Evolutionary conservation across 2,888 invertebrate species (phyloP).

Genomic region (Eupeodes latifasciatus): DNA sequence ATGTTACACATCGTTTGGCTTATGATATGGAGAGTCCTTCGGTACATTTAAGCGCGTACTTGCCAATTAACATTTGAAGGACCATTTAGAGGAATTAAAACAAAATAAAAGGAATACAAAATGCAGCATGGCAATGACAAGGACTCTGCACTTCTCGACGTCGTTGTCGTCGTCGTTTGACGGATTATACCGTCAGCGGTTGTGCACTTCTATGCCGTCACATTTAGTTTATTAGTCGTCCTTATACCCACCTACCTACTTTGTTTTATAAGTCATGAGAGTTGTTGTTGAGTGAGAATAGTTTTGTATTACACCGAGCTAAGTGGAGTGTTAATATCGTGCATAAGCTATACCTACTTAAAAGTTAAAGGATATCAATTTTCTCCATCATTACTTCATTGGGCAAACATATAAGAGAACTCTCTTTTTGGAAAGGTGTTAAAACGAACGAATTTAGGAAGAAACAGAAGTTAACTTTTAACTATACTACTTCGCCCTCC

Average conservation of each 20-base stretch:
- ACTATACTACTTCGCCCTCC: not conserved
- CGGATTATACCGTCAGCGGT: conserved; percentile 5
- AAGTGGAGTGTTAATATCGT: conserved; percentile 73
- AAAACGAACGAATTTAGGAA: not conserved
- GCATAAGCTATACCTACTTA: not conserved
- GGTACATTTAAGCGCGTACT: conserved; percentile 72
- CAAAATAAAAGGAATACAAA: conserved; percentile 4
- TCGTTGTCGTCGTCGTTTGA: conserved; percentile 22
- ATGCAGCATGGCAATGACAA: conserved; percentile 21
- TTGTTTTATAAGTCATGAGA: conserved; percentile 26
- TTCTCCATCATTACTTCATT: conserved; percentile 64
- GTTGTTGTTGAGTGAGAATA: conserved; percentile 59
- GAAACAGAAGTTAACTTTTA: not conserved
- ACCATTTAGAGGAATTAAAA: conserved; percentile 57
- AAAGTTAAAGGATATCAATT: conserved; percentile 67
- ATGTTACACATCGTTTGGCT: conserved; percentile 67
- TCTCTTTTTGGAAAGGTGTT: conserved; percentile 32
- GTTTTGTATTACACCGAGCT: conserved; percentile 68
- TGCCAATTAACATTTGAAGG: conserved; percentile 75
- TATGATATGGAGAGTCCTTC: conserved; percentile 60
- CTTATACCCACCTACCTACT: conserved; percentile 12
- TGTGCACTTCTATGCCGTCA: conserved; percentile 61
- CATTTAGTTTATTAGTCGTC: not conserved
- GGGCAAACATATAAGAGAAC: conserved; percentile 32
- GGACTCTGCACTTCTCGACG: conserved; percentile 53